Conservation (phyloP, 1,140 invertebrate genomes). For the Anoplolepis gracilipes region DNA sequence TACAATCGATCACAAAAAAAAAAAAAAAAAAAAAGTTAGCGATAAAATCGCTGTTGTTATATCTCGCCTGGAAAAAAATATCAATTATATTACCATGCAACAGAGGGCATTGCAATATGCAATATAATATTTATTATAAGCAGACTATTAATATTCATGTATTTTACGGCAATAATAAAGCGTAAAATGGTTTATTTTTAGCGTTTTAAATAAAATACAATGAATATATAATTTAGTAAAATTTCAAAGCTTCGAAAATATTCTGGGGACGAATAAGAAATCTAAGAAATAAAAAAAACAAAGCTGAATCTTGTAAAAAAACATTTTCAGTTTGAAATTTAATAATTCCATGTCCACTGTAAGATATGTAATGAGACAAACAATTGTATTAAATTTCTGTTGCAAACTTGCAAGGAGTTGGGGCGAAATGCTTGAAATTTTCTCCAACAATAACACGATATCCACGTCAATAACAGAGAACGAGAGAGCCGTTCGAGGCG, state of each 20-base stretch:
- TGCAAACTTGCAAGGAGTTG: neutral
- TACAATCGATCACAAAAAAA: neutral
- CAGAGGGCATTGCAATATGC: neutral
- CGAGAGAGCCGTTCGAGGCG: neutral
- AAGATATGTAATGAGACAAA: neutral
- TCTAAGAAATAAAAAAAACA: neutral
- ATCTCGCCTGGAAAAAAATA: neutral
- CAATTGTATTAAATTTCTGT: slow-evolving; percentile 6
- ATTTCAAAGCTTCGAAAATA: neutral
- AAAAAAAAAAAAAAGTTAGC: neutral
- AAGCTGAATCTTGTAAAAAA: neutral
- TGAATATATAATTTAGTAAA: neutral
- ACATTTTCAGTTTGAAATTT: neutral
- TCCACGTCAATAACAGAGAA: neutral
- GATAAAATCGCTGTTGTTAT: neutral
- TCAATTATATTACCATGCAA: neutral
- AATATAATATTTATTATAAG: neutral
- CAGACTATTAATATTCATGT: neutral
- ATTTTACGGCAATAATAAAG: neutral
- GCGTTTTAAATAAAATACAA: too few relatives aligned
- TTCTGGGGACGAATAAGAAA: neutral
- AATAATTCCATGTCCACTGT: neutral
- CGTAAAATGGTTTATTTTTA: too few relatives aligned
- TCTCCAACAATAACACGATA: slow-evolving; percentile 15
- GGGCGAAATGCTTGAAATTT: neutral